Evolutionary conservation across 2,888 invertebrate species (phyloP).

Genomic region (Ditula angustiorana): DNA sequence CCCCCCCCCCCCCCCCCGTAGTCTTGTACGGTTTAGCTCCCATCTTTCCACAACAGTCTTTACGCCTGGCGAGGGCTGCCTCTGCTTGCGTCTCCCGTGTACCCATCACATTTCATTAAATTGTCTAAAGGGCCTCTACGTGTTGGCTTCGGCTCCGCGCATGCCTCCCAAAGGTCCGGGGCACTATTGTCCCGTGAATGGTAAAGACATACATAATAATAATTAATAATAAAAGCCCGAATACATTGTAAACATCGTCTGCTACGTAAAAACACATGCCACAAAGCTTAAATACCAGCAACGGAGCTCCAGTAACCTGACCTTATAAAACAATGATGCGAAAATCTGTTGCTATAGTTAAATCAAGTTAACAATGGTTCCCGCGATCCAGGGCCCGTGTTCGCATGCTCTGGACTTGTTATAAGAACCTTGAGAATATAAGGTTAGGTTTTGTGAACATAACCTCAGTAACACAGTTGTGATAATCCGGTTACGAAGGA

Average conservation of each 20-base stretch:
- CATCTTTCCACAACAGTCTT: too few relatives aligned
- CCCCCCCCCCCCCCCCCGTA: too few relatives aligned
- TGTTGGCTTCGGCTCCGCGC: too few relatives aligned
- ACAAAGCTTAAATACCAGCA: not conserved
- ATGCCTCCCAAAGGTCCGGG: too few relatives aligned
- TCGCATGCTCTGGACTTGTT: slow-evolving; percentile 24
- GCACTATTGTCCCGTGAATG: too few relatives aligned
- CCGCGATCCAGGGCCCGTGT: slow-evolving; percentile 10
- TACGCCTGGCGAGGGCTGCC: too few relatives aligned
- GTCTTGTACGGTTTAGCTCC: too few relatives aligned
- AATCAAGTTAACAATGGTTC: slow-evolving; percentile 21
- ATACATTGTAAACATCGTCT: not conserved
- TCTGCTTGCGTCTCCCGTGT: too few relatives aligned
- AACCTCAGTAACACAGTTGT: not conserved
- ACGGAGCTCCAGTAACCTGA: slow-evolving; percentile 37
- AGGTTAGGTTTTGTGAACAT: slow-evolving; percentile 18
- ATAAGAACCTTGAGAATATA: slow-evolving; percentile 27
- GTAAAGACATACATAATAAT: too few relatives aligned
- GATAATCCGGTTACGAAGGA: slow-evolving; percentile 13
- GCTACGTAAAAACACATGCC: slow-evolving; percentile 6
- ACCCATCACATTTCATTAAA: too few relatives aligned
- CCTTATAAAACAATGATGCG: slow-evolving; percentile 29
- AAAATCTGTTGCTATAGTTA: slow-evolving; percentile 8
- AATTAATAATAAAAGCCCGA: not conserved
- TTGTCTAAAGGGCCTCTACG: too few relatives aligned